Percentiles rank a stretch among this genome's conserved stretches.
Conservation (phyloP, 2,113 vertebrate genomes). For the Phrynocephalus versicolor region DNA sequence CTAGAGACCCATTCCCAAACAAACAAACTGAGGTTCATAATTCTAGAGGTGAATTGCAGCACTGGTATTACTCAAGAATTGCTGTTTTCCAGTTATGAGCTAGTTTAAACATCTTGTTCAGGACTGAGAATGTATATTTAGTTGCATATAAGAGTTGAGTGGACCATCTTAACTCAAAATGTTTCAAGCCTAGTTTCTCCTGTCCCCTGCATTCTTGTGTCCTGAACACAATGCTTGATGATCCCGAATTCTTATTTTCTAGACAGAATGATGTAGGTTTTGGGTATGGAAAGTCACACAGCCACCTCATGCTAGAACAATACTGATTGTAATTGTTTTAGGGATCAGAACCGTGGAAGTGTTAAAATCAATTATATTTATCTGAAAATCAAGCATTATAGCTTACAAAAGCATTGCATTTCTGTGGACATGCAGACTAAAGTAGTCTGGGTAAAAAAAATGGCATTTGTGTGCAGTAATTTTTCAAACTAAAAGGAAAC, state of each 20-base stretch:
- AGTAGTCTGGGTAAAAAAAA: background rate
- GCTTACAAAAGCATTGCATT: background rate
- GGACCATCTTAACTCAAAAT: background rate
- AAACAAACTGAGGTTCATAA: background rate
- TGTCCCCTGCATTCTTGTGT: too few species aligned
- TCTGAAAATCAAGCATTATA: background rate
- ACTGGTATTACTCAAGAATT: too few species aligned
- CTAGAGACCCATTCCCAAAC: too few species aligned
- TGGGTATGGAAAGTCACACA: background rate
- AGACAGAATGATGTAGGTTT: background rate
- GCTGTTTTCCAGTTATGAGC: too few species aligned
- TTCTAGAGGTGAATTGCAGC: background rate
- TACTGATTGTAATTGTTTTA: background rate
- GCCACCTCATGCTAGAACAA: background rate
- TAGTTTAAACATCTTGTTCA: too few species aligned
- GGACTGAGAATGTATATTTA: background rate
- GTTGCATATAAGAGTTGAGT: background rate
- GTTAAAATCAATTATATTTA: background rate
- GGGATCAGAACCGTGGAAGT: background rate
- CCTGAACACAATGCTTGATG: background rate
- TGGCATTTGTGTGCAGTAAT: background rate
- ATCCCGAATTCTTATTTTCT: background rate
- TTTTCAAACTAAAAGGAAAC: constrained; percentile 29
- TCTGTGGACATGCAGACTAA: background rate
- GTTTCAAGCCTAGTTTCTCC: background rate